These are phyloP conservation scores for Eremophila alpestris DNA, from an alignment of 2,797 vertebrate genomes.

Conservation along the genomic window DNA sequence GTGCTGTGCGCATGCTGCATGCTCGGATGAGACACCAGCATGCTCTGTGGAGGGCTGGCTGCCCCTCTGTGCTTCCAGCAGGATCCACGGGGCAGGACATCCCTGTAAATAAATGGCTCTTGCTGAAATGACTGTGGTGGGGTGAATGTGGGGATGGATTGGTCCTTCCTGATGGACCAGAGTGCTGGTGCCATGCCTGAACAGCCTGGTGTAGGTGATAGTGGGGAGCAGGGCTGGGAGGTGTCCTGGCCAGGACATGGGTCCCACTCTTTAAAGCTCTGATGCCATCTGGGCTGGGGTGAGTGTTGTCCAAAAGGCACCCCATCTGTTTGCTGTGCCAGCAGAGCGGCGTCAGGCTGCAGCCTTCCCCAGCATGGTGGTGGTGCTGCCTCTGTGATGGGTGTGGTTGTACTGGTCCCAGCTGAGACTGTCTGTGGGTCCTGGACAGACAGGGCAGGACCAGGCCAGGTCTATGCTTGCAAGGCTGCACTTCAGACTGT, in stretches of 20 bases:
- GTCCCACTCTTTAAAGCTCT: background rate
- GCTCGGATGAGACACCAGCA: background rate
- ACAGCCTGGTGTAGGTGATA: background rate
- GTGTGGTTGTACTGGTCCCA: background rate
- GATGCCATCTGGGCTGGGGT: background rate
- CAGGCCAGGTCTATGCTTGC: background rate
- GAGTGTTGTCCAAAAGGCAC: background rate
- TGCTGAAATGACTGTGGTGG: background rate
- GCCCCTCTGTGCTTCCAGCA: background rate
- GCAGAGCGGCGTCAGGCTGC: accelerated
- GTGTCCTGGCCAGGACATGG: background rate
- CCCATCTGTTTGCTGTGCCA: accelerated
- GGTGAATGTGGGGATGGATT: background rate
- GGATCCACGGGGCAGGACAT: background rate
- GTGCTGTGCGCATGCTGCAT: conserved; percentile 75
- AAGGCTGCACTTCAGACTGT: accelerated
- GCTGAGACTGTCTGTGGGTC: background rate
- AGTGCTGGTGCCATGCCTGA: background rate
- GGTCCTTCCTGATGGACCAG: accelerated
- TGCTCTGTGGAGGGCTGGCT: background rate
- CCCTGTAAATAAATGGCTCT: background rate
- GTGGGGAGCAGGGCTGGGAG: background rate
- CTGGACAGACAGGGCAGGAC: background rate
- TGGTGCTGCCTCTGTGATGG: background rate
- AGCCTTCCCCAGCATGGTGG: background rate